These are phyloP conservation scores for Gastracanthus pulcherrimus DNA, from an alignment of 2,888 invertebrate genomes.

Conservation along the genomic window DNA sequence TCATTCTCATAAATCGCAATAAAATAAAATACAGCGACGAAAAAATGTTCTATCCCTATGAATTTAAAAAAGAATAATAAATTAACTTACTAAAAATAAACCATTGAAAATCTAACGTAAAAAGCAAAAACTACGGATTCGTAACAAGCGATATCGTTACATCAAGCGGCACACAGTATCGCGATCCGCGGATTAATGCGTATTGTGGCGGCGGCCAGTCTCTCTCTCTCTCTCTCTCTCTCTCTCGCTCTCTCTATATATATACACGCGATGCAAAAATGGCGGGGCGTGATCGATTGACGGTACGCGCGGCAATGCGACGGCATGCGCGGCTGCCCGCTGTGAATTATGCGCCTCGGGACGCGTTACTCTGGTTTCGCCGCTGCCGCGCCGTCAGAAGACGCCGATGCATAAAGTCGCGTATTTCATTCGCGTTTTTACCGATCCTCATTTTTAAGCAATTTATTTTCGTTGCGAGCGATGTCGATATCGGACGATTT, in stretches of 20 bases:
- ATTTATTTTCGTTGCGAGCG: neutral
- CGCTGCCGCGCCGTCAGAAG: constrained; percentile 13
- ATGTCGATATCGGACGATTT: neutral
- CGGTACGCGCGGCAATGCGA: constrained; percentile 5
- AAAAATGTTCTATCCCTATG: too few relatives aligned
- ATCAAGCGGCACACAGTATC: neutral
- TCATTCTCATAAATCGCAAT: too few relatives aligned
- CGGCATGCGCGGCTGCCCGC: constrained; percentile 31
- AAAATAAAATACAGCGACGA: too few relatives aligned
- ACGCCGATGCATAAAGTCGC: constrained; percentile 28
- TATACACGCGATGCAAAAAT: constrained; percentile 16
- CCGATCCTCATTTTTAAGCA: neutral
- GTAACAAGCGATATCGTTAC: neutral
- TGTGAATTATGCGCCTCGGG: constrained; percentile 45
- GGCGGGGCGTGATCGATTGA: constrained; percentile 46
- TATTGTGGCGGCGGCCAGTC: constrained; percentile 16
- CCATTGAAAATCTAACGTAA: too few relatives aligned
- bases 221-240: too few relatives aligned
- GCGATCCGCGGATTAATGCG: constrained; percentile 35
- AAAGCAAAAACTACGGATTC: neutral
- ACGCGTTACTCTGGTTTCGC: constrained; percentile 32
- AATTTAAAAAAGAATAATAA: too few relatives aligned
- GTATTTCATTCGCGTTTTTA: constrained; percentile 44
- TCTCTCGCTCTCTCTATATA: too few relatives aligned
- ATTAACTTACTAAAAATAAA: too few relatives aligned